Percentiles rank a stretch among this genome's conserved stretches.
Conservation (phyloP, 2,113 vertebrate genomes). For the Nycticebus coucang region DNA sequence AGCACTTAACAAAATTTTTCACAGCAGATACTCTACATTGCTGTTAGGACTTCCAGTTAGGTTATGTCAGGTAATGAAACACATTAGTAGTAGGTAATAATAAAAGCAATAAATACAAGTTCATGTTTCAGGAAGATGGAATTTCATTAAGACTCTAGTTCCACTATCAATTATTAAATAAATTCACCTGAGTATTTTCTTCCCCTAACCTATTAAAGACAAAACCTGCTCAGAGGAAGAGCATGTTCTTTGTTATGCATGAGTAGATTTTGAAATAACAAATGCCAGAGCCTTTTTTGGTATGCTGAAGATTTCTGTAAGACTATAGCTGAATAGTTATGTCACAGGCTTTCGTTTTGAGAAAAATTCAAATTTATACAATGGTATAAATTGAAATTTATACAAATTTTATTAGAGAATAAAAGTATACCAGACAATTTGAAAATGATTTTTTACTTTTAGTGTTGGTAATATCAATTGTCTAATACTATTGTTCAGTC, state of each 20-base stretch:
- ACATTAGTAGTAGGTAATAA: slow-evolving; percentile 74
- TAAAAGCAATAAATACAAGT: slow-evolving; percentile 81
- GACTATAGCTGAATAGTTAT: slow-evolving; percentile 64
- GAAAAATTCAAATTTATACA: slow-evolving; percentile 60
- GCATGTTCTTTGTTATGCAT: slow-evolving; percentile 75
- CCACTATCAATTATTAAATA: slow-evolving; percentile 96
- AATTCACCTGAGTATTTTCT: slow-evolving; percentile 84
- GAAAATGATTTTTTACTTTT: slow-evolving; percentile 47
- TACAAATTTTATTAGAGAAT: slow-evolving; percentile 58
- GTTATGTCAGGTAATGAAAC: slow-evolving; percentile 73
- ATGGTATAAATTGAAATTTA: slow-evolving; percentile 51
- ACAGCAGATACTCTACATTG: slow-evolving; percentile 16
- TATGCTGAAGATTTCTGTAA: slow-evolving; percentile 75
- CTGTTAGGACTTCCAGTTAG: slow-evolving; percentile 13
- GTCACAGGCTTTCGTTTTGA: slow-evolving; percentile 75
- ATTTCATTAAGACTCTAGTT: slow-evolving; percentile 95
- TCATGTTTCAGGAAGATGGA: slow-evolving; percentile 92
- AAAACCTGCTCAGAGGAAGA: slow-evolving; percentile 75
- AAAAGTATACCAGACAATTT: slow-evolving; percentile 10
- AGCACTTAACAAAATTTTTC: background rate
- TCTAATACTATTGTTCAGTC: background rate
- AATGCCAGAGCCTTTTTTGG: slow-evolving; percentile 41
- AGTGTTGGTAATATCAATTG: slow-evolving; percentile 6
- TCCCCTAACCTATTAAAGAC: slow-evolving; percentile 75
- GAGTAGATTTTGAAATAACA: slow-evolving; percentile 79